Base-by-base conservation (phyloP, 1,140 invertebrate species). In the Melanaphis sacchari region DNA sequence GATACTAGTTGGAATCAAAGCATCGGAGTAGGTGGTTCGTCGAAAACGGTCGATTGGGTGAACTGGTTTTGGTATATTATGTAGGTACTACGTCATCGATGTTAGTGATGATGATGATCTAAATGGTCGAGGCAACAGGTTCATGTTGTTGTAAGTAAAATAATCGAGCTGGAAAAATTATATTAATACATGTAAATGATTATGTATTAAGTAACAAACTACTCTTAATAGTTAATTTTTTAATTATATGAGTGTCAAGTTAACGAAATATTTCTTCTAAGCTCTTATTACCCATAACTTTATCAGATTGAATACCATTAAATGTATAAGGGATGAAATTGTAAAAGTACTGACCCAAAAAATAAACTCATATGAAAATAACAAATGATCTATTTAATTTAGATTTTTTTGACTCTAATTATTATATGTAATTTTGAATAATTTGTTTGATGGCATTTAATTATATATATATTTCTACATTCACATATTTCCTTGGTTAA, bases 1-100 rank as follows among this genome's bases (percentile, higher is more conserved):
- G 87, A 89, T 24, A 84, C 15, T 38, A 38, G 43, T 24, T 52
- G 87, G 87, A 52, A 89, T 46, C n/a, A 52, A 38, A 24, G 21
- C 21, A 21, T 26, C n/a, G 46, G n/a, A 52, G 87, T n/a, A 38
- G n/a, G n/a, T 52, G 46, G 31, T 38, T 49, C 21, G 22, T 89
- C 21, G 31, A 49, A 88, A 88, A 18, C 85, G 26, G 43, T 88
- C 31, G 84, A 41, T 89, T 8, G 46, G 87, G 1, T 49, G 87
- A 52, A 89, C 46, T 89, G 43, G 87, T 89, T 89, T 89, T 38
- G n/a, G 31, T 38, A 8, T 89, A 89, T 36, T 52, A 89, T 38
- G 41, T 87, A 76, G 59, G 15, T n/a, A 87, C 3, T 31, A 7
- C 40, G 31, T n/a, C 26, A 87, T 46, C n/a, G 31, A 76, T 76